Evolutionary conservation across 2,797 vertebrate species (phyloP), one percentile per base, ranked within the genome.

Genomic region (Poecilia picta): DNA sequence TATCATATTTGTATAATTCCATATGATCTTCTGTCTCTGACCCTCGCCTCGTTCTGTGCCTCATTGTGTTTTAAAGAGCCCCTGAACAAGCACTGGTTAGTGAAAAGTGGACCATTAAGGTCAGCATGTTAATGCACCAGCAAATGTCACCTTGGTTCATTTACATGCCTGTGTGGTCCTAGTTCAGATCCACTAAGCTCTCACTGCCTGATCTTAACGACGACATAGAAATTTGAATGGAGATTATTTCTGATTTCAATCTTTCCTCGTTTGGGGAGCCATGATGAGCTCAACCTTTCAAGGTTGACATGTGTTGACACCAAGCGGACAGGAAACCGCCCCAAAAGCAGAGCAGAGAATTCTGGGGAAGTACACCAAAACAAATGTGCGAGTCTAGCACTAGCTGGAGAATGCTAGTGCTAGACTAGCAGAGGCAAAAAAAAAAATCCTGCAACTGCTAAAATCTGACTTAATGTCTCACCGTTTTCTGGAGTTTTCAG

Each of bases 31-130:
- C 20, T 5, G 41, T 11, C 36, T 41, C 3, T 10, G 36, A 23
- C 33, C 18, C 3, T 66, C 20, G 33, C 62, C 33, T 23, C 39
- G 62, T 39, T 66, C 33, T 66, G 36, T 8, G 4, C 18, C 18
- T 66, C 36, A 41, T 68, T 20, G 5, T 41, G 64, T 68, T 41
- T 25, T n/a, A 39, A 25, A 66, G 36, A 66, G 33, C 33, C 62
- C 16, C 20, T 66, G 36, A 66, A 66, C 36, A 66, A 68, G 36
- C 36, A 41, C 12, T 2, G 2, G 64, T 68, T 39, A 68, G 11
- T 20, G 64, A 68, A 68, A 68, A 41, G 64, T 10, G 64, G 33
- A 66, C 64, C 64, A 66, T 33, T 66, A 66, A 66, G 36, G 64
- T 39, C 62, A 66, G 64, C 36, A 68, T 41, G 64, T 41, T 68